Conservation (phyloP, 2,797 vertebrate species). For the Iguana delicatissima region DNA sequence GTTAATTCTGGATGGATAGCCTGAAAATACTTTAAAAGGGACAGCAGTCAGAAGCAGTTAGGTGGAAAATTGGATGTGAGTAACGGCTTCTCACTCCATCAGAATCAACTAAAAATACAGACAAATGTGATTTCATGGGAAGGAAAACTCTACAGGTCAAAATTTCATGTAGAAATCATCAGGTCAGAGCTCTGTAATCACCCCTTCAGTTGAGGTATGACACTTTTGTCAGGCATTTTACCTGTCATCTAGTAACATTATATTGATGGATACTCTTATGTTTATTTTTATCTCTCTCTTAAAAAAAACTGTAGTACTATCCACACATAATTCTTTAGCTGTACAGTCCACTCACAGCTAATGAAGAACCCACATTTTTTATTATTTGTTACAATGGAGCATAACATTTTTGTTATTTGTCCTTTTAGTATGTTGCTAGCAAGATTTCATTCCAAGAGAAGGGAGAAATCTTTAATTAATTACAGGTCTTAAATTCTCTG, state of each 20-base stretch:
- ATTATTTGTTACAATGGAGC: not conserved
- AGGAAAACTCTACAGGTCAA: conserved; percentile 65
- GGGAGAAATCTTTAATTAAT: not conserved
- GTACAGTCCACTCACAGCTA: conserved; percentile 10
- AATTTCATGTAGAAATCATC: conserved; percentile 65
- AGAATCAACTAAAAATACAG: conserved; percentile 79
- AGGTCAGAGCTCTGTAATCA: conserved; percentile 48
- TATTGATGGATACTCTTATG: not conserved
- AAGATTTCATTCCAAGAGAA: not conserved
- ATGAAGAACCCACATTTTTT: not conserved
- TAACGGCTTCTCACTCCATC: conserved; percentile 71
- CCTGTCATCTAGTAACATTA: conserved; percentile 28
- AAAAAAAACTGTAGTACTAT: not conserved
- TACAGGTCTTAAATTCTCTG: not conserved
- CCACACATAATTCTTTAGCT: not conserved
- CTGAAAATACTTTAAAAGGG: conserved; percentile 77
- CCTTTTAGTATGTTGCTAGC: not conserved
- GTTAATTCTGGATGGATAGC: conserved; percentile 80
- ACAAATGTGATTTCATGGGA: conserved; percentile 72
- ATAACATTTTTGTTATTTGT: not conserved
- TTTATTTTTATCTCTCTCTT: conserved; percentile 2
- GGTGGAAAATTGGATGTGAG: conserved; percentile 81
- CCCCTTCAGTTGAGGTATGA: conserved; percentile 44
- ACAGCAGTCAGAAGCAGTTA: conserved; percentile 79
- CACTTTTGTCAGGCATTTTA: conserved; percentile 32